These are phyloP conservation scores for Drosophila sulfurigaster DNA, from an alignment of 1,140 invertebrate species.

Conservation along the genomic window DNA sequence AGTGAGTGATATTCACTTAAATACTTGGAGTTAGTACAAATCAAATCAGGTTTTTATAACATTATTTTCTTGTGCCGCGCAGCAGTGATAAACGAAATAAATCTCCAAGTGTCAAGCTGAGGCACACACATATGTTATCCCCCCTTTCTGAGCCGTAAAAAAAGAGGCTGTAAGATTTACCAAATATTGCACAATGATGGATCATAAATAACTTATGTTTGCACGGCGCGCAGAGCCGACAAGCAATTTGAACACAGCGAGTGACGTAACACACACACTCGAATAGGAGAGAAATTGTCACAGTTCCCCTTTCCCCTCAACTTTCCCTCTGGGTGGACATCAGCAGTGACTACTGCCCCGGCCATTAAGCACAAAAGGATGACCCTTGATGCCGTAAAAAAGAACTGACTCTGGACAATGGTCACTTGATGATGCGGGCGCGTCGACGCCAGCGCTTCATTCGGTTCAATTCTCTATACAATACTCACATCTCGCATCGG, in stretches of 20 bases:
- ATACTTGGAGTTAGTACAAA: conserved; percentile 44
- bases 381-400: conserved; percentile 83
- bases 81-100: conserved; percentile 75
- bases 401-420: conserved; percentile 74
- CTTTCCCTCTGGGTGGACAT: conserved; percentile 10
- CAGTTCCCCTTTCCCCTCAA: not conserved
- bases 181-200: conserved; percentile 84
- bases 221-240: conserved; percentile 31
- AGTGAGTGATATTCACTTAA: conserved; percentile 43
- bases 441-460: conserved; percentile 44
- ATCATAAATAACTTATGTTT: conserved; percentile 84
- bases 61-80: conserved; percentile 56
- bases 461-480: conserved; percentile 25
- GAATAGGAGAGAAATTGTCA: conserved; percentile 8
- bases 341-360: conserved; percentile 40
- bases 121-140: conserved; percentile 68
- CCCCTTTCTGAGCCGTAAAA: conserved; percentile 56
- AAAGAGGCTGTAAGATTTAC: conserved; percentile 73
- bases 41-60: conserved; percentile 73
- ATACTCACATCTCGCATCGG: conserved; percentile 35
- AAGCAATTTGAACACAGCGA: conserved; percentile 27
- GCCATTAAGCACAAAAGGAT: conserved; percentile 82
- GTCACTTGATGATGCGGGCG: conserved; percentile 84
- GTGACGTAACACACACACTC: conserved; percentile 67
- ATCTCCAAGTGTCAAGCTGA: conserved; percentile 72